These are phyloP conservation scores for Tribolium freemani DNA, from an alignment of 2,888 invertebrate genomes.

Conservation along the genomic window DNA sequence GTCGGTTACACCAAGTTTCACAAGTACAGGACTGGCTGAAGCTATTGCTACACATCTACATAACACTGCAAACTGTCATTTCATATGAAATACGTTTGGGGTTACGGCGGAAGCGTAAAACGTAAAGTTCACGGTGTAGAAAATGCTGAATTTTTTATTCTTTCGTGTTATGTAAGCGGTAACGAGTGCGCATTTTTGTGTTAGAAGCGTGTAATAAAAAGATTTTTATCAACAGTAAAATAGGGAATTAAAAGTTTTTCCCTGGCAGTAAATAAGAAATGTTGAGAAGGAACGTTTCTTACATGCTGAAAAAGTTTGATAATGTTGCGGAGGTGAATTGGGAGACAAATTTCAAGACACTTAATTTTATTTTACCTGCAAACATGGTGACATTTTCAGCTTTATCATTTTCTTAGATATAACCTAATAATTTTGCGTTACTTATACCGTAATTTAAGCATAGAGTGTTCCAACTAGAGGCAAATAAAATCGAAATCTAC, in stretches of 20 bases:
- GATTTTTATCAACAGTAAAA: neutral
- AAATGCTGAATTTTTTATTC: constrained; percentile 7
- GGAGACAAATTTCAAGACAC: neutral
- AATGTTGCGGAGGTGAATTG: neutral
- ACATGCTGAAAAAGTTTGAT: neutral
- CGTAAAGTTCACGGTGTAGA: constrained; percentile 14
- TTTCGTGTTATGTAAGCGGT: neutral
- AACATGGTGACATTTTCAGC: too few relatives aligned
- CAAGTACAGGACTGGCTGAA: constrained; percentile 21
- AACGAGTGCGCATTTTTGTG: neutral
- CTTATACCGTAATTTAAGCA: too few relatives aligned
- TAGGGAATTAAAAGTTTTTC: neutral
- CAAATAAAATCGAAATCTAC: too few relatives aligned
- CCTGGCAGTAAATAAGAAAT: neutral
- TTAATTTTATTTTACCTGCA: too few relatives aligned
- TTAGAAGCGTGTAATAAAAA: neutral
- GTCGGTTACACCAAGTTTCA: constrained; percentile 33
- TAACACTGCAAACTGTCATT: constrained; percentile 24
- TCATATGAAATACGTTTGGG: constrained; percentile 17
- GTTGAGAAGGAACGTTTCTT: neutral
- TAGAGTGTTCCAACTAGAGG: too few relatives aligned
- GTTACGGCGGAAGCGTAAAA: constrained; percentile 7
- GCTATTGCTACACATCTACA: constrained; percentile 23
- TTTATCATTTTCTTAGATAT: too few relatives aligned
- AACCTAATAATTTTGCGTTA: too few relatives aligned